Evolutionary conservation across 2,797 vertebrate species (phyloP).

Genomic region (Anolis apletophallus): DNA sequence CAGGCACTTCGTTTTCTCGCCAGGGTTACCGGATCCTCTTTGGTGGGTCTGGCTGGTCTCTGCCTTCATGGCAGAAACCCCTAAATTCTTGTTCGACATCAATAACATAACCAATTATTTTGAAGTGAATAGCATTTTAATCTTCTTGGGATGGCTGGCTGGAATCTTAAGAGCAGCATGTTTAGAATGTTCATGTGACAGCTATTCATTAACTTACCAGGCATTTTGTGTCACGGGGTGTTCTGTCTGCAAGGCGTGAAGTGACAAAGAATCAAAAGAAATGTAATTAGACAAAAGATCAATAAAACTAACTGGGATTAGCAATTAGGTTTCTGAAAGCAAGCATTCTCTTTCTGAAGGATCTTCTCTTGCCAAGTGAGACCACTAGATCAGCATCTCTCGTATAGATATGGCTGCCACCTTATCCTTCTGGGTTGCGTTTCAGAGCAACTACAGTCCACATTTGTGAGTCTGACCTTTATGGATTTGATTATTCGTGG

Average conservation of each 20-base stretch:
- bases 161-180: neutral
- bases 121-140: neutral
- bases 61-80: no score
- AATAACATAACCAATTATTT: neutral
- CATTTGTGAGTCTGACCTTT: neutral
- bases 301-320: slow-evolving; percentile 20
- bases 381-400: neutral
- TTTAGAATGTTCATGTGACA: slow-evolving; percentile 16
- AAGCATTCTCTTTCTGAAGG: neutral
- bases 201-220: slow-evolving; percentile 14
- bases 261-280: slow-evolving; percentile 23
- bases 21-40: no score
- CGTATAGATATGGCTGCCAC: neutral
- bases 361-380: neutral
- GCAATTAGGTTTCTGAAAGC: slow-evolving; percentile 22
- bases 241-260: slow-evolving; percentile 12
- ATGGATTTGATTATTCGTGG: no score
- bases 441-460: neutral
- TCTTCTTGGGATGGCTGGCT: no score
- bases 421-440: neutral
- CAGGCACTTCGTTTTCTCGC: no score
- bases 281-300: slow-evolving; percentile 18
- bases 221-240: neutral
- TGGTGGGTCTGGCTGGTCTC: no score
- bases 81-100: no score